These are phyloP conservation scores for Mycalesis mineus DNA, from an alignment of 2,888 invertebrate genomes.

Conservation along the genomic window DNA sequence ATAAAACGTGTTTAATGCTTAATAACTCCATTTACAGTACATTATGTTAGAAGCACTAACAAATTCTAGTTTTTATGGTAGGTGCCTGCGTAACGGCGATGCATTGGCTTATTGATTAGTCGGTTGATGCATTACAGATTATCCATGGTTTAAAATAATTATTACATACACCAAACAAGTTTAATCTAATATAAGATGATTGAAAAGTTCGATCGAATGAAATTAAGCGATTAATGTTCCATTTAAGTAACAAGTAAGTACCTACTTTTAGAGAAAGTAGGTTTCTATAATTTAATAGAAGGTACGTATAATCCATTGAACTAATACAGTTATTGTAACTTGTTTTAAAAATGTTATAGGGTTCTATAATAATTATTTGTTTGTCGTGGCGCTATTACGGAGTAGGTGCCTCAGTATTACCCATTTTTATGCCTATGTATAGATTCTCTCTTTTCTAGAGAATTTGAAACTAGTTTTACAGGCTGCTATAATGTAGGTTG, in stretches of 20 bases:
- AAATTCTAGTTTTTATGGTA: slow-evolving; percentile 7
- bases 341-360: no score
- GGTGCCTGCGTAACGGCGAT: neutral
- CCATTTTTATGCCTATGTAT: no score
- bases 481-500: no score
- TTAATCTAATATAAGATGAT: neutral
- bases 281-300: no score
- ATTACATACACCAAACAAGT: slow-evolving; percentile 2
- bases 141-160: slow-evolving; percentile 13
- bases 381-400: no score
- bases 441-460: no score
- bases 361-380: no score
- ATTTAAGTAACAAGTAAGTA: neutral
- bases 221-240: neutral
- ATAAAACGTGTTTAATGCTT: neutral
- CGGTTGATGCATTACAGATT: slow-evolving; percentile 8
- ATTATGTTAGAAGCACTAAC: neutral
- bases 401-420: no score
- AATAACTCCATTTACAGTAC: slow-evolving; percentile 1
- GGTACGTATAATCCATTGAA: no score
- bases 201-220: neutral
- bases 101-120: slow-evolving; percentile 11
- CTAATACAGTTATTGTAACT: no score
- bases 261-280: neutral
- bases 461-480: no score